Evolutionary conservation across 2,113 vertebrate species (phyloP), one percentile per base, ranked within the genome.

Genomic region (Labeo catla): DNA sequence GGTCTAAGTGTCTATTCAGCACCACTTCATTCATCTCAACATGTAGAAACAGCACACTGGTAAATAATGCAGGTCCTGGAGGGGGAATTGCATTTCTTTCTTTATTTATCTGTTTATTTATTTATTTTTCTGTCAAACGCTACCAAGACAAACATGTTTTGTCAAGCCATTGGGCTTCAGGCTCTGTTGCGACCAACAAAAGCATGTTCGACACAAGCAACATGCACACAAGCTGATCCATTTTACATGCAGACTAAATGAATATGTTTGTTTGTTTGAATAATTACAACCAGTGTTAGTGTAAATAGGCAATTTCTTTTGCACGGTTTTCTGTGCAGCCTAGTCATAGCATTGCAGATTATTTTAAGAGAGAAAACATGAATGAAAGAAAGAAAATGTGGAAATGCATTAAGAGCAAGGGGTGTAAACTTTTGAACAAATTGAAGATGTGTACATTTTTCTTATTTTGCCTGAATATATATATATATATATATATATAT

Each of bases 51-150:
- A 1, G 61, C 76, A 28, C 8, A 50, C 23, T 72, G 36, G 87
- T 88, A 72, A 82, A 88, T 83, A 83, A 83, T 88, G 39, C 39
- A 63, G 8, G 43, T 21, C 12, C 63, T 49, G 1, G 23, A 54
- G 79, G 49, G 66, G 19, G 0, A 19, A 43, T 50, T 77, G 50
- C 4, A 65, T 39, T 72, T 81, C 21, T 65, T 34, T 82, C 2
- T 82, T 36, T 57, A 36, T 59, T 15, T 63, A 79, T 66, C 13
- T 34, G 43, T 82, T 70, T 23, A 45, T 68, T 16, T 68, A 39
- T 66, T 70, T 36, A 34, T 81, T 81, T 70, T 45, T 68, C 28
- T 82, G 61, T 68, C 49, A 21, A 81, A 47, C 36, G 8, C 59
- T 59, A 49, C 15, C 8, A 21, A 52, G 66, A 83, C 19, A 78